Evolutionary conservation across 2,113 vertebrate species (phyloP).

Genomic region (Nyctibius bracteatus): DNA sequence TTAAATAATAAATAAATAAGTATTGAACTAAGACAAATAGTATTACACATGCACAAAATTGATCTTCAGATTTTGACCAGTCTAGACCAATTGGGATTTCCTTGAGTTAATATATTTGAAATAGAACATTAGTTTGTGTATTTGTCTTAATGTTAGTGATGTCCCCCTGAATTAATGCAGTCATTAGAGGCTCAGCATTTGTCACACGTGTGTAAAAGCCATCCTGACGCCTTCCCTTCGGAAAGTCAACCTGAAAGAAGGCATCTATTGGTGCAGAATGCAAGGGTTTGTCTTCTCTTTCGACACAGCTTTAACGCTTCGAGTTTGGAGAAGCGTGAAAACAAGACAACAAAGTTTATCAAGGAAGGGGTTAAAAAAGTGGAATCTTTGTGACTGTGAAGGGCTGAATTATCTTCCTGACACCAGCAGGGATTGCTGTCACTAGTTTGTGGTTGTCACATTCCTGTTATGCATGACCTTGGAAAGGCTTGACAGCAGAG

Average conservation of each 20-base stretch:
- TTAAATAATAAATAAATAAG: not conserved
- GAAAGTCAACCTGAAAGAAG: not conserved
- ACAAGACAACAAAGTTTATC: not conserved
- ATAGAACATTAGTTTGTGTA: not conserved
- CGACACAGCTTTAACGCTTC: not conserved
- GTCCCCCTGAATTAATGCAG: not conserved
- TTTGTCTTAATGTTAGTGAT: not conserved
- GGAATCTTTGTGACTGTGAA: not conserved
- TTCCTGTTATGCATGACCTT: conserved; percentile 74
- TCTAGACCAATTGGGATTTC: not conserved
- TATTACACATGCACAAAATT: not conserved
- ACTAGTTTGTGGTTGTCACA: conserved; percentile 61
- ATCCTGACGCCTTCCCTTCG: not conserved
- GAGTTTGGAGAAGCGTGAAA: not conserved
- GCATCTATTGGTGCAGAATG: not conserved
- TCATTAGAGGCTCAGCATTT: not conserved
- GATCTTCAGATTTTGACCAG: not conserved
- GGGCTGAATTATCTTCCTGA: conserved; percentile 51
- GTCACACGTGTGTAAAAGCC: not conserved
- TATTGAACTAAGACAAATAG: not conserved
- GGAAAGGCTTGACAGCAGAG: conserved; percentile 61
- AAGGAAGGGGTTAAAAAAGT: conserved; percentile 24
- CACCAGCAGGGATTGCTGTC: conserved; percentile 71
- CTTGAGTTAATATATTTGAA: not conserved
- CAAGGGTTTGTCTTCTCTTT: not conserved